Evolutionary conservation across 2,888 invertebrate genomes (phyloP), one percentile per base, ranked within the genome.

Genomic region (Tipula unca): DNA sequence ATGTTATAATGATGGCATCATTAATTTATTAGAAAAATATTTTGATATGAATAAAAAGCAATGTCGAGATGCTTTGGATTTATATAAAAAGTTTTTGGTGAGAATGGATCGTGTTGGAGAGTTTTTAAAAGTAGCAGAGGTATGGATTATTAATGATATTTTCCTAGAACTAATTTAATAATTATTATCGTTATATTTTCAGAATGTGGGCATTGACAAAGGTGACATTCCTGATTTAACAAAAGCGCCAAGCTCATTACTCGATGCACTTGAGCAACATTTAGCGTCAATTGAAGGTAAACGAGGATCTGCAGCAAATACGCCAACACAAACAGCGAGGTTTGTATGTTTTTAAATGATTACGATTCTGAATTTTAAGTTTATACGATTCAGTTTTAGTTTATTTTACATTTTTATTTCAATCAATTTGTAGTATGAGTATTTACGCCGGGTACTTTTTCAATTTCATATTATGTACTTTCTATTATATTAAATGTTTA

Each of bases 1-100:
- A 87, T 99, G 99, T 92, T 99, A 99, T 93, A 99, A 99, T 92
- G 99, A 99, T 92, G 99, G 99, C 88, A 98, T 99, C 89, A 99
- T 99, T 89, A 99, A 99, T 92, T 94, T 99, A 88, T 92, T 99
- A 92, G 99, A 99, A 93, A 99, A 99, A 92, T 99, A 97, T 92
- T 99, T 99, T 91, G 98, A 99, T 91, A 99, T 99, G 99, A 99
- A 99, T 92, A 99, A 99, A 92, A 99, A 99, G 92, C 98, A 99
- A 90, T 98, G 98, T 89, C 95, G 97, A 88, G 99, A 99, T 89
- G 99, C 98, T 88, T 93, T 99, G 91, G 99, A 99, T 90, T 94
- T 99, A 89, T 99, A 99, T 92, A 99, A 99, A 92, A 98, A 97
- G 92, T 99, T 99, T 92, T 94, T 99, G 89, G 97, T 98, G 88